Evolutionary conservation across 2,888 invertebrate species (phyloP), one percentile per base, ranked within the genome.

Genomic region (Oscheius myriophilus): DNA sequence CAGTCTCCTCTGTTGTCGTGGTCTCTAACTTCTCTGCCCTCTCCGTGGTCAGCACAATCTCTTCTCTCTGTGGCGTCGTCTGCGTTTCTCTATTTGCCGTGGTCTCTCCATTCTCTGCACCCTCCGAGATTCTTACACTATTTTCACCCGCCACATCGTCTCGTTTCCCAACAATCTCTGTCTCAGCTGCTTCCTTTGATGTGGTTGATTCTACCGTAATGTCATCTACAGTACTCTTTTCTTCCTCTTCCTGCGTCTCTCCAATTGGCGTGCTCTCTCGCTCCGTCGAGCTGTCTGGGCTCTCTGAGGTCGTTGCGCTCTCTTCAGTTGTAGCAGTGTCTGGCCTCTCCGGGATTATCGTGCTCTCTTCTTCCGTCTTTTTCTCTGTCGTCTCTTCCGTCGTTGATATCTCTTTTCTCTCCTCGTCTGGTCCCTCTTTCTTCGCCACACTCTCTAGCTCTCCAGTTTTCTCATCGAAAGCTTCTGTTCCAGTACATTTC

Each of bases 401-500:
- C 14, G 52, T 46, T 3, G 46, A n/a, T 18, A 46, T 33, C 33
- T 33, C 33, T 9, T 33, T 33, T 9, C 33, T 33, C 33, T 33
- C 33, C 33, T 33, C 33, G 4, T 33, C 33, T 33, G 33, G 4
- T 3, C 33, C 33, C 33, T 33, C 33, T 33, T 33, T 33, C 33
- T 33, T 33, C 33, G 33, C 33, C 33, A 33, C 33, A 33, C 33
- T 33, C 33, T 33, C 33, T 33, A 33, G 33, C 33, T 33, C 33
- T 25, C 26, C 53, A 1, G 26, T 54, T 12, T 23, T 54, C 43
- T 58, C 58, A 18, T 42, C 43, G 3, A 25, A 23, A 11, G 39
- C 43, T 23, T 58, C 58, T 6, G 25, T 45, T 23, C 43, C 42
- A 9, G 58, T 21, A 23, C 70, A 70, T 0, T 58, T 59, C 12